Evolutionary conservation across 2,113 vertebrate genomes (phyloP).

Genomic region (Spea bombifrons): DNA sequence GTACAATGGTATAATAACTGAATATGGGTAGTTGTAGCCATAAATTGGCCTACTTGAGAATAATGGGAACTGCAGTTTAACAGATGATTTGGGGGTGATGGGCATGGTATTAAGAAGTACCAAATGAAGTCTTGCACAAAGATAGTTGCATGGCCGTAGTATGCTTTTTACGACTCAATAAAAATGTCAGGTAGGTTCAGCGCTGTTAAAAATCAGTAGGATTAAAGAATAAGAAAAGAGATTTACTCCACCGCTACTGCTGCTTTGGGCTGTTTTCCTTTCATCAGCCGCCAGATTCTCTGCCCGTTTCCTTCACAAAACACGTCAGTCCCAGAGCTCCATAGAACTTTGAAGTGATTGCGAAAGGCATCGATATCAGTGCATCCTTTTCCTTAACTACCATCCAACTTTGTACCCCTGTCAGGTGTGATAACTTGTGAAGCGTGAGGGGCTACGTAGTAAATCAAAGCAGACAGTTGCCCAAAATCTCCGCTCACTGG

Average conservation of each 20-base stretch:
- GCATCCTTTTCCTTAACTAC: not conserved
- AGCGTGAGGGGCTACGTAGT: slow-evolving; percentile 32
- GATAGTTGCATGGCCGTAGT: too few relatives aligned
- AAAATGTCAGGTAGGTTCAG: too few relatives aligned
- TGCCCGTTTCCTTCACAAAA: slow-evolving; percentile 9
- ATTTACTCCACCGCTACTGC: slow-evolving; percentile 2
- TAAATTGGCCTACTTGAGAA: too few relatives aligned
- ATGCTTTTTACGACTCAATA: too few relatives aligned
- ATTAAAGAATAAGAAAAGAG: slow-evolving; percentile 20
- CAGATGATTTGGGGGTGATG: too few relatives aligned
- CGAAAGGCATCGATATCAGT: too few relatives aligned
- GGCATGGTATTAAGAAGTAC: too few relatives aligned
- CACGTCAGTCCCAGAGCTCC: slow-evolving; percentile 20
- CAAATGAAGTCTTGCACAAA: too few relatives aligned
- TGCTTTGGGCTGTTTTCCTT: slow-evolving; percentile 17
- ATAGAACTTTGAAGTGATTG: slow-evolving; percentile 41
- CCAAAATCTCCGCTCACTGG: slow-evolving; percentile 26
- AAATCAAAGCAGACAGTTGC: slow-evolving; percentile 44
- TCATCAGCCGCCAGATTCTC: slow-evolving; percentile 18
- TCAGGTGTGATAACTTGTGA: slow-evolving; percentile 46
- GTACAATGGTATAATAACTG: too few relatives aligned
- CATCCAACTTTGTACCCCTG: slow-evolving; percentile 26
- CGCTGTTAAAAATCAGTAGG: slow-evolving; percentile 17
- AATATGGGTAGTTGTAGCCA: too few relatives aligned
- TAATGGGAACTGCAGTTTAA: too few relatives aligned